Conservation (phyloP, 2,888 invertebrate genomes). For the Cistogaster globosa region DNA sequence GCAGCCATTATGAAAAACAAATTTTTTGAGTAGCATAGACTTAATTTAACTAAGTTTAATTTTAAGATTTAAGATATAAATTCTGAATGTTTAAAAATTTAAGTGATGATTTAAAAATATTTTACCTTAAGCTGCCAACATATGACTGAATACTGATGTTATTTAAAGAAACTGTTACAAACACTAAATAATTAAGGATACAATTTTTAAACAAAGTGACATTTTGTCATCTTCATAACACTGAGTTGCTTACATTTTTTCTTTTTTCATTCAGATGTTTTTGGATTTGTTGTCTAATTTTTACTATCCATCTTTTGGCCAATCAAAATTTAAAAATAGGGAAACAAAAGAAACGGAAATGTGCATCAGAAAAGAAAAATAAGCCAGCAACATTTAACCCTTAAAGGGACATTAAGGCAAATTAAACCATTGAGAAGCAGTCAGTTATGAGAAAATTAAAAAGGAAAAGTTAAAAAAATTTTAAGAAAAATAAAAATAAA, state of each 20-base stretch:
- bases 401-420: background rate
- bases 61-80: too few relatives aligned
- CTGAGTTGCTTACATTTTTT: background rate
- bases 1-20: too few relatives aligned
- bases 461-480: background rate
- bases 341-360: background rate
- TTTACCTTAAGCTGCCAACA: too few relatives aligned
- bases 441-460: background rate
- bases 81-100: too few relatives aligned
- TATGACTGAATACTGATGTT: too few relatives aligned
- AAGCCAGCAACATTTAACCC: slow-evolving; percentile 32
- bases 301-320: slow-evolving; percentile 16
- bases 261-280: background rate
- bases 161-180: too few relatives aligned
- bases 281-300: slow-evolving; percentile 3
- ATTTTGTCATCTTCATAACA: background rate
- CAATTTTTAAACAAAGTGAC: background rate
- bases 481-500: too few relatives aligned
- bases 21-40: too few relatives aligned
- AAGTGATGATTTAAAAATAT: too few relatives aligned
- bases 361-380: background rate
- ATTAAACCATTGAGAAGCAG: slow-evolving; percentile 26
- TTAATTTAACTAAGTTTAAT: too few relatives aligned
- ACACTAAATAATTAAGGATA: too few relatives aligned
- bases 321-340: slow-evolving; percentile 38